Base-by-base conservation (phyloP, 1,140 invertebrate species). In the Cecropterus lyciades region DNA sequence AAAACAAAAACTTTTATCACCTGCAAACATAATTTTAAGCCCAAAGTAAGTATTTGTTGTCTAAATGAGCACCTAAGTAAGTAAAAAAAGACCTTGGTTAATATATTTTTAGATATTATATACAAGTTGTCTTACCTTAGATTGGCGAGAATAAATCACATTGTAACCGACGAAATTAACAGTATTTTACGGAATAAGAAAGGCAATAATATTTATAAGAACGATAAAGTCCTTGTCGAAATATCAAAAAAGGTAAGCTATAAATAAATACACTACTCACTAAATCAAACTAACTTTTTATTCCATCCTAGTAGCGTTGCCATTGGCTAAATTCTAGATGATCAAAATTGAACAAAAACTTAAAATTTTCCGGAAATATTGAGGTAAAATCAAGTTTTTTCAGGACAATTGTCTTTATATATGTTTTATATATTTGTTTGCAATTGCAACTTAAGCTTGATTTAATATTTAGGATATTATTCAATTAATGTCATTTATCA, bases 31-130 rank as follows among this genome's bases (percentile, higher is more conserved):
- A 62, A 65, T 52, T 43, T 62, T 87, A 49, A 80, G 73, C 49
- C 14, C 69, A 11, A 53, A 73, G 86, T 89, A 76, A 82, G 74
- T 37, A 20, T n/a, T n/a, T n/a, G n/a, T n/a, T n/a, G n/a, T n/a
- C n/a, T n/a, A n/a, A n/a, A n/a, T n/a, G n/a, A n/a, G n/a, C n/a
- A n/a, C n/a, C n/a, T n/a, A n/a, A n/a, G n/a, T 24, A 24, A 24
- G 20, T 24, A 24, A 24, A 24, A 24, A 24, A 15, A 33, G 9
- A 33, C 9, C 30, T 9, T 46, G 9, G 2, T 10, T 6, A 7
- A 16, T 46, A 1, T 46, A 17, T 46, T 17, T 46, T 17, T 46
- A 46, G 16, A 0, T 16, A 46, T 13, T 15, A n/a, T 17, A 16
- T 9, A 24, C 20, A 1, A 10, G 16, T 16, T 9, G 1, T 16